Conservation (phyloP, 2,888 invertebrate genomes). For the Perizoma flavofasciatum region DNA sequence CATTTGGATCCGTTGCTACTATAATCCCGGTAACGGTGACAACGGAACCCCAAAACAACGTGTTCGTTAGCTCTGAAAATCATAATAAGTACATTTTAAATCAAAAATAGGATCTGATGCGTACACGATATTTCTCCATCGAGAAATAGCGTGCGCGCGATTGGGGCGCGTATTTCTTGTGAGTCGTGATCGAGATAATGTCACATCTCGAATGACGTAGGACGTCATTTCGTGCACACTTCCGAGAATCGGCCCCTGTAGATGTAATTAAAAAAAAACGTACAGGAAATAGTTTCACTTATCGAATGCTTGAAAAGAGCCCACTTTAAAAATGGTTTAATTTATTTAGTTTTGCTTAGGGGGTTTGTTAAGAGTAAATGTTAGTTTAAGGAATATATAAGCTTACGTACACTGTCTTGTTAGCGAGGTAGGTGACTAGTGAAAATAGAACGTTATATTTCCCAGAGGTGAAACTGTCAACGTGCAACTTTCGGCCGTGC, state of each 20-base stretch:
- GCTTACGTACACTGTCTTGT: neutral
- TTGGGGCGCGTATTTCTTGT: too few species aligned
- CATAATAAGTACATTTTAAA: neutral
- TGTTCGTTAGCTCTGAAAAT: neutral
- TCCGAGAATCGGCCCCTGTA: too few species aligned
- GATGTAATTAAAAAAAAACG: too few species aligned
- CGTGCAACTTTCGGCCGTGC: too few species aligned
- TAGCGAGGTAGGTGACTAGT: constrained; percentile 5
- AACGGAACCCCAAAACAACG: too few species aligned
- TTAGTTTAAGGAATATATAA: constrained; percentile 28
- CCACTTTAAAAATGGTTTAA: constrained; percentile 26
- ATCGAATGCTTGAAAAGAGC: neutral
- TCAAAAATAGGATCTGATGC: neutral
- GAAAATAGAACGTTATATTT: neutral
- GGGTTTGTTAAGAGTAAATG: constrained; percentile 52
- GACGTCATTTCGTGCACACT: too few species aligned
- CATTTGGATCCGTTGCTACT: too few species aligned
- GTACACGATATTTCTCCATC: too few species aligned
- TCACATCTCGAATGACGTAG: too few species aligned
- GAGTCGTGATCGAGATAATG: too few species aligned
- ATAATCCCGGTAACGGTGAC: too few species aligned
- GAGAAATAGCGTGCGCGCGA: too few species aligned
- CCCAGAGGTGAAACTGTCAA: neutral
- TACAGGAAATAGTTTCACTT: neutral
- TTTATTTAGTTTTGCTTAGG: constrained; percentile 38